Evolutionary conservation across 2,888 invertebrate species (phyloP).

Genomic region (Limnephilus marmoratus): DNA sequence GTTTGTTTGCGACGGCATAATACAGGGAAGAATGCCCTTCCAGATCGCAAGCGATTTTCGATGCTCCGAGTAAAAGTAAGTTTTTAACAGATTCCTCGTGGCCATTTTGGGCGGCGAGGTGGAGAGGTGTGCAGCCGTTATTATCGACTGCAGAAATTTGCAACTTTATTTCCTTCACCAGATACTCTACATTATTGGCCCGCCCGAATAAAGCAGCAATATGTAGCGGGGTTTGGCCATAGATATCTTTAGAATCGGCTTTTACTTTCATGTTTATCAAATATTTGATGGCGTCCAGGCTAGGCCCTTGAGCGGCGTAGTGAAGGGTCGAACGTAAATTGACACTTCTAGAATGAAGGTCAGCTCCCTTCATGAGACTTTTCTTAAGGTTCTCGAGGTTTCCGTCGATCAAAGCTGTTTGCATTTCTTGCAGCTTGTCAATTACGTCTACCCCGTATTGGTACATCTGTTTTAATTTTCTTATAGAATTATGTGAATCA

Average conservation of each 20-base stretch:
- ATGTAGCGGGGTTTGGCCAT: neutral
- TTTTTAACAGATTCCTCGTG: neutral
- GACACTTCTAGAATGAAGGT: neutral
- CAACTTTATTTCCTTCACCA: neutral
- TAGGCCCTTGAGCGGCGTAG: neutral
- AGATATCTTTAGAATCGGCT: neutral
- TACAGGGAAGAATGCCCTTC: neutral
- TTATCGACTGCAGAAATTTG: neutral
- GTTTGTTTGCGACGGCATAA: neutral
- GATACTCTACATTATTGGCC: neutral
- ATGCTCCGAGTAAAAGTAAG: neutral
- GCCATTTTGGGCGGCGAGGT: constrained; percentile 4
- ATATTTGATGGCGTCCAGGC: neutral
- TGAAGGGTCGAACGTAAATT: neutral
- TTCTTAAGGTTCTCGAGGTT: neutral
- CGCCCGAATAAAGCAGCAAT: neutral
- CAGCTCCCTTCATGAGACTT: constrained; percentile 5
- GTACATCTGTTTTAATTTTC: constrained; percentile 5
- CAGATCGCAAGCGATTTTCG: neutral
- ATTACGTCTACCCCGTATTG: neutral
- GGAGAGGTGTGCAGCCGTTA: neutral
- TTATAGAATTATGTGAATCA: neutral
- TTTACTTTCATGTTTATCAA: neutral
- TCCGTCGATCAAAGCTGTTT: neutral
- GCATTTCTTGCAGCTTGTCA: neutral